These are phyloP conservation scores for Adelognathus sp. DNA, from an alignment of 2,888 invertebrate species.

Conservation along the genomic window DNA sequence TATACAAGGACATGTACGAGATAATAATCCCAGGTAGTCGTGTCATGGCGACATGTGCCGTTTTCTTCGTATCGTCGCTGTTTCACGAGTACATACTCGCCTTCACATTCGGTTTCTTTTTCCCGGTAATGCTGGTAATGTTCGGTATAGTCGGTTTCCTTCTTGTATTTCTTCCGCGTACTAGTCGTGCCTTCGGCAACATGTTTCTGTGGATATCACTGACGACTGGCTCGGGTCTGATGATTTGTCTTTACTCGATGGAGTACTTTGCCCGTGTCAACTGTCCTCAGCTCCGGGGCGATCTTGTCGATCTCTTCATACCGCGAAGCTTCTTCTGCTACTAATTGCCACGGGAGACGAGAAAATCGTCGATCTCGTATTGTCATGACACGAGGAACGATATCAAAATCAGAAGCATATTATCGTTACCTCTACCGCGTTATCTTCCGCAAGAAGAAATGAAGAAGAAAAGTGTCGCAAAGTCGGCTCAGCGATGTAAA, in stretches of 20 bases:
- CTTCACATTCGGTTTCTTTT: constrained; percentile 91
- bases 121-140: constrained; percentile 91
- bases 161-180: constrained; percentile 83
- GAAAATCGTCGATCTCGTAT: neutral
- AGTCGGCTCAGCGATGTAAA: neutral
- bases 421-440: neutral
- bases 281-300: constrained; percentile 83
- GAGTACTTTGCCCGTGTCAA: constrained; percentile 93
- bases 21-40: constrained; percentile 80
- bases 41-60: constrained; percentile 81
- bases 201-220: constrained; percentile 92
- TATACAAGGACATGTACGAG: constrained; percentile 87
- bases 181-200: constrained; percentile 85
- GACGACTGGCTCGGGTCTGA: constrained; percentile 89
- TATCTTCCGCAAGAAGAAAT: neutral
- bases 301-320: constrained; percentile 81
- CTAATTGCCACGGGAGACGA: neutral
- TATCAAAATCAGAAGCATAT: neutral
- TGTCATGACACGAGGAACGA: neutral
- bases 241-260: constrained; percentile 91
- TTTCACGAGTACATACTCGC: constrained; percentile 94
- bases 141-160: constrained; percentile 88
- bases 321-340: constrained; percentile 82
- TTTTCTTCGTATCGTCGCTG: constrained; percentile 91
- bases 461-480: neutral